Percentiles rank a stretch among this genome's conserved stretches.
Conservation (phyloP, 2,888 invertebrate genomes). For the Stenoptilia bipunctidactyla region DNA sequence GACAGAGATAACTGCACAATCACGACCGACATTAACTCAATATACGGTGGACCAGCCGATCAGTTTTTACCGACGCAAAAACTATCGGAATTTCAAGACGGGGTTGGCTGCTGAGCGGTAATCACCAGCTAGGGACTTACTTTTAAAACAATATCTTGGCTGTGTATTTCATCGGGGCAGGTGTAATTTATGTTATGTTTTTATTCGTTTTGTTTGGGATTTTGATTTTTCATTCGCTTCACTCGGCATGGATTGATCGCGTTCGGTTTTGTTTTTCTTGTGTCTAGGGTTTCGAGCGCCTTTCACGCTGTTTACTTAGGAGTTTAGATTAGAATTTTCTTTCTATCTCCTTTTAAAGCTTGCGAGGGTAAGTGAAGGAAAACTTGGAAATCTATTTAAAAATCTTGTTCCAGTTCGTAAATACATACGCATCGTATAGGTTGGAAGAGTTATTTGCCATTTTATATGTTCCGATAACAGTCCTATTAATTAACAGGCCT, state of each 20-base stretch:
- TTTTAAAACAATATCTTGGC: constrained; percentile 62
- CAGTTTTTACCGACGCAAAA: constrained; percentile 67
- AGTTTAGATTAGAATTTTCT: constrained; percentile 55
- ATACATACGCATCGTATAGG: no score
- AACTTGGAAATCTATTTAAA: not conserved
- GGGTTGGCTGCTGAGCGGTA: constrained; percentile 49
- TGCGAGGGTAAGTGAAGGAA: constrained; percentile 17
- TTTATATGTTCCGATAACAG: no score
- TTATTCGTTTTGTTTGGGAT: constrained; percentile 33
- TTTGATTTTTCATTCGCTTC: constrained; percentile 47
- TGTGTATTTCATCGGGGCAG: constrained; percentile 58
- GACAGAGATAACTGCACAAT: constrained; percentile 49
- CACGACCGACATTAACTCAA: constrained; percentile 66
- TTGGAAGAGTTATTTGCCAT: no score
- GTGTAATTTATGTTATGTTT: constrained; percentile 56
- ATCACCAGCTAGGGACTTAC: constrained; percentile 53
- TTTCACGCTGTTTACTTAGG: constrained; percentile 50
- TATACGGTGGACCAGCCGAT: constrained; percentile 58
- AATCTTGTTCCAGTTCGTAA: no score
- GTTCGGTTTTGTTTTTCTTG: constrained; percentile 59
- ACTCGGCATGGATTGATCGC: constrained; percentile 41
- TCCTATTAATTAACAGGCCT: no score
- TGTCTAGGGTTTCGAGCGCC: constrained; percentile 43
- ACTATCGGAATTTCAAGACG: constrained; percentile 64
- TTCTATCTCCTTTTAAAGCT: constrained; percentile 34